Conservation (phyloP, 2,888 invertebrate species). For the Protophormia terraenovae region DNA sequence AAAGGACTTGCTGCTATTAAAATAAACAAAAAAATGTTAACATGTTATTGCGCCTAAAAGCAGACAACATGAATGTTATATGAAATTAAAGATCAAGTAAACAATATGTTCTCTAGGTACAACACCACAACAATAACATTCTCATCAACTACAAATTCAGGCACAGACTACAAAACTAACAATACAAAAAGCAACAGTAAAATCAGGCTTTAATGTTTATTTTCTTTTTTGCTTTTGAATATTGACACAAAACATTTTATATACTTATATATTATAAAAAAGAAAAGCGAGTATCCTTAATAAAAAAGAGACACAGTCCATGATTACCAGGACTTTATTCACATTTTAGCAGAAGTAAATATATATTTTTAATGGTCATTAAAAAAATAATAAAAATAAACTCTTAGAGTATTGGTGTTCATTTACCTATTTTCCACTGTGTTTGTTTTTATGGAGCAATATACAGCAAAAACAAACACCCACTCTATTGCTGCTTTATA, state of each 20-base stretch:
- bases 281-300: neutral
- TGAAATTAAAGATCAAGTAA: conserved; percentile 40
- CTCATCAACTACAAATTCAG: neutral
- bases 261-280: neutral
- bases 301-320: neutral
- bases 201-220: neutral
- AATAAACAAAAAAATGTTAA: neutral
- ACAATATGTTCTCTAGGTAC: conserved; percentile 33
- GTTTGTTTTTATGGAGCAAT: conserved; percentile 61
- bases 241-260: neutral
- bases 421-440: conserved; percentile 62
- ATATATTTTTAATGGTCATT: conserved; percentile 31
- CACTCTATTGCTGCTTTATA: neutral
- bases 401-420: conserved; percentile 48
- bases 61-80: conserved; percentile 40
- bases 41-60: conserved; percentile 49
- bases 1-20: neutral
- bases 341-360: neutral
- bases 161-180: conserved; percentile 26
- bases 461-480: conserved; percentile 21
- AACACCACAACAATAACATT: neutral
- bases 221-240: neutral
- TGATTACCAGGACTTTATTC: neutral
- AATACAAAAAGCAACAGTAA: conserved; percentile 45
- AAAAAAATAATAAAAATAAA: too few species aligned